Base-by-base conservation (phyloP, 2,888 invertebrate genomes). In the Nomada fucata region DNA sequence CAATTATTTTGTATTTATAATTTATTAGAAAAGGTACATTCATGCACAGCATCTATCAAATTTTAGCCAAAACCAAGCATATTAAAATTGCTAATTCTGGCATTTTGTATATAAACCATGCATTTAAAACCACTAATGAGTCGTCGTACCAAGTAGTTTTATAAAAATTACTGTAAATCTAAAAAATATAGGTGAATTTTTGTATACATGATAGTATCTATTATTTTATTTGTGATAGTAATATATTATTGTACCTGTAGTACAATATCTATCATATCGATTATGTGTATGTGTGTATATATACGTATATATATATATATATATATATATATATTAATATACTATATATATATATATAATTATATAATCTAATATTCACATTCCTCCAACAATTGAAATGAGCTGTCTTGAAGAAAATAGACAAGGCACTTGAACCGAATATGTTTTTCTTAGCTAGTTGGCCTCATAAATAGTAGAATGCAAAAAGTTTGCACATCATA, bases 341-440 rank as follows among this genome's bases (percentile, higher is more conserved):
- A 70, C 81, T 7, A 76, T 75, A 75, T 64, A 72, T 79, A 79
- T 76, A 77, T 86, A 76, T 81, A 80, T 84, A 81, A 79, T 85
- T 86, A 79, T 88, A 89, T 89, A 89, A 87, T 89, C 90, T 91
- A 91, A 89, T 92, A 93, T 92, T 92, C 93, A 92, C 92, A 93
- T 92, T 92, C 92, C 92, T 93, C 92, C 92, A 93, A 92, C 93
- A 93, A 92, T 92, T 92, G 91, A 93, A 93, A 93, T 93, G 92
- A 93, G 93, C 93, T 92, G 91, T 93, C 92, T 91, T 86, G 92
- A 93, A 93, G 93, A 92, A 93, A 93, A 92, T 93, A 92, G 93
- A 93, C 93, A 92, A 93, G 93, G 93, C 93, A 93, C 93, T 93
- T 92, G 91, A 93, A 92, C 92, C 91, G 91, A 93, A 92, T 91